Base-by-base conservation (phyloP, 1,140 invertebrate species). In the Apis cerana region DNA sequence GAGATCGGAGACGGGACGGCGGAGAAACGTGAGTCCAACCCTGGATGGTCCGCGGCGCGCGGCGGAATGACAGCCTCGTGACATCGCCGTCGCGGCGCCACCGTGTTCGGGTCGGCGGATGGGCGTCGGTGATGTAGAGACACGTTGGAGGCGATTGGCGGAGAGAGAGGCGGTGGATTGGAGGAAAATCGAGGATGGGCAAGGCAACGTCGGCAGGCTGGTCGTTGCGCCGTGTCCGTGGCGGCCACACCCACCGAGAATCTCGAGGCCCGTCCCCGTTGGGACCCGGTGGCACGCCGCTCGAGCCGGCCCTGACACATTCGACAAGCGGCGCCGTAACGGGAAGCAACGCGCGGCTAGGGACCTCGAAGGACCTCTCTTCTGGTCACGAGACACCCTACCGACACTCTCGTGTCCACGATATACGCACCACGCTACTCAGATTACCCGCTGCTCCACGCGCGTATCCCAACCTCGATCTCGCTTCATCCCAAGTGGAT, bases 241-340 rank as follows among this genome's bases (percentile, higher is more conserved):
- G 59, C 72, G 43, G 80, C 89, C 91, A 89, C 92, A 87, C 89
- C 87, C 81, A 75, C 85, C 85, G 54, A 75, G 86, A 86, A 77
- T 75, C 80, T 79, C 75, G 75, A 85, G 62, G 83, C 62, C 83
- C 89, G 88, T 92, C 91, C 93, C 93, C 92, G 89, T 91, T 90
- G 93, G 93, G 93, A 93, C 90, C 76, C 86, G 87, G 85, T 87
- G 90, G 91, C 93, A 92, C 91, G 92, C 93, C 90, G 91, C 90
- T 92, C 91, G 89, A 77, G 89, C 89, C 90, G 90, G 89, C 92
- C 91, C 92, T 94, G 93, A 94, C 93, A 94, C 93, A 94, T 94
- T 94, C 93, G 93, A 94, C 93, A 94, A 94, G 93, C 93, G 93
- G 92, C 93, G 92, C 92, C 92, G 93, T 94, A 94, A 94, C 93